A percentile compares a stretch with the other conserved stretches of the same genome.
Evolutionary conservation across 1,140 invertebrate species (phyloP).

Genomic region (Rhagoletis pomonella): DNA sequence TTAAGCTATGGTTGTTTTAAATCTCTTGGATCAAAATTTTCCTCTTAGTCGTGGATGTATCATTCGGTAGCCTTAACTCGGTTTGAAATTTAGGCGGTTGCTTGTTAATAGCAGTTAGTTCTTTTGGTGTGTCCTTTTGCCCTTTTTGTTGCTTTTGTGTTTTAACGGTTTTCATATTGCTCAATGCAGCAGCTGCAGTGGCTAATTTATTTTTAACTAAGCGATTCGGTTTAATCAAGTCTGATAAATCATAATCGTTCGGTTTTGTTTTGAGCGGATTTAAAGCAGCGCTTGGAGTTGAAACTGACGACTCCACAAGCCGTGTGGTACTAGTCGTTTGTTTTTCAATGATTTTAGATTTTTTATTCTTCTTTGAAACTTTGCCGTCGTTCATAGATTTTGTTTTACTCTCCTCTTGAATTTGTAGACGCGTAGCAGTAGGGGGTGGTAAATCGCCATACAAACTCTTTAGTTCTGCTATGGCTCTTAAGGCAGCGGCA

Average conservation of each 20-base stretch:
- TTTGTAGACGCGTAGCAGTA: constrained; percentile 41
- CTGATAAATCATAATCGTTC: constrained; percentile 68
- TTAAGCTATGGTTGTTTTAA: neutral
- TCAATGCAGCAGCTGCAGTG: constrained; percentile 59
- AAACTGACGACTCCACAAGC: neutral
- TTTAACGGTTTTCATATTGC: neutral
- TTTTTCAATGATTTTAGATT: neutral
- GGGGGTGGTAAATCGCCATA: constrained; percentile 64
- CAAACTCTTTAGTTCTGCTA: constrained; percentile 64
- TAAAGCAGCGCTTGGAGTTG: constrained; percentile 1
- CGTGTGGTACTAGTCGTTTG: neutral
- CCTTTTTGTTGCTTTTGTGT: neutral
- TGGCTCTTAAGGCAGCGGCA: constrained; percentile 68
- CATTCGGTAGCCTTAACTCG: neutral
- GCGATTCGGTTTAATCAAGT: constrained; percentile 69
- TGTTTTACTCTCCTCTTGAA: constrained; percentile 36
- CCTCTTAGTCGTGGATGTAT: neutral
- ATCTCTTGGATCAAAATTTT: constrained; percentile 55
- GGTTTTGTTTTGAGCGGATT: constrained; percentile 23
- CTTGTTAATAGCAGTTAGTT: neutral
- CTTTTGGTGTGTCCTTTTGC: neutral
- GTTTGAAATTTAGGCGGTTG: neutral
- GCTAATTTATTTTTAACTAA: constrained; percentile 68
- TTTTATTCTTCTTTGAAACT: neutral
- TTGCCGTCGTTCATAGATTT: constrained; percentile 1